Conservation (phyloP, 1,140 invertebrate genomes). For the Acromyrmex echinatior region DNA sequence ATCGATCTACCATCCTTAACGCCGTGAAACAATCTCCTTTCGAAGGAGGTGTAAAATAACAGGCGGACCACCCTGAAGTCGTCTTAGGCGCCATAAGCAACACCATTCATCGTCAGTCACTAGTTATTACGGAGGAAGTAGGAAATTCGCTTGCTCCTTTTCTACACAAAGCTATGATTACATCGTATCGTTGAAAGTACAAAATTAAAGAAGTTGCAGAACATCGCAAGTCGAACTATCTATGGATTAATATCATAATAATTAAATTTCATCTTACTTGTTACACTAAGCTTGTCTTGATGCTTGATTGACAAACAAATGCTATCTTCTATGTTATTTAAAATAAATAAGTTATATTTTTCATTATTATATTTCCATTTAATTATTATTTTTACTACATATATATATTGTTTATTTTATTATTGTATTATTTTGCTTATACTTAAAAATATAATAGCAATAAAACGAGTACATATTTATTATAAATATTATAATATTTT, state of each 20-base stretch:
- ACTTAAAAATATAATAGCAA: no score
- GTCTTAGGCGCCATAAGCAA: slow-evolving; percentile 69
- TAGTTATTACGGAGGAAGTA: slow-evolving; percentile 52
- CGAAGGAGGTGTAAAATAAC: slow-evolving; percentile 77
- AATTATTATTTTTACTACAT: background rate
- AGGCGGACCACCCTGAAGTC: slow-evolving; percentile 80
- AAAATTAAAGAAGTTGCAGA: background rate
- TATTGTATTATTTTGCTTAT: no score
- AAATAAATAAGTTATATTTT: background rate
- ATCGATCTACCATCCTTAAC: slow-evolving; percentile 8
- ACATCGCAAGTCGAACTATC: background rate
- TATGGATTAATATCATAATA: background rate
- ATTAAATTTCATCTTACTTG: slow-evolving; percentile 8
- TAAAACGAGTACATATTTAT: no score
- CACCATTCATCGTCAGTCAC: slow-evolving; percentile 31
- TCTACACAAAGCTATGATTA: slow-evolving; percentile 19
- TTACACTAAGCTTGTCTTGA: background rate
- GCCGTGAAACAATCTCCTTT: slow-evolving; percentile 21
- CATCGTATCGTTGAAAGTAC: background rate
- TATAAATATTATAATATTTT: no score
- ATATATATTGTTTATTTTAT: no score
- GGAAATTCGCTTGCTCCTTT: slow-evolving; percentile 55
- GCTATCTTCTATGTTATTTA: background rate
- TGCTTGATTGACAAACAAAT: background rate
- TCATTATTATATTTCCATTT: background rate